Base-by-base conservation (phyloP, 2,113 vertebrate species). In the Perccottus glenii region DNA sequence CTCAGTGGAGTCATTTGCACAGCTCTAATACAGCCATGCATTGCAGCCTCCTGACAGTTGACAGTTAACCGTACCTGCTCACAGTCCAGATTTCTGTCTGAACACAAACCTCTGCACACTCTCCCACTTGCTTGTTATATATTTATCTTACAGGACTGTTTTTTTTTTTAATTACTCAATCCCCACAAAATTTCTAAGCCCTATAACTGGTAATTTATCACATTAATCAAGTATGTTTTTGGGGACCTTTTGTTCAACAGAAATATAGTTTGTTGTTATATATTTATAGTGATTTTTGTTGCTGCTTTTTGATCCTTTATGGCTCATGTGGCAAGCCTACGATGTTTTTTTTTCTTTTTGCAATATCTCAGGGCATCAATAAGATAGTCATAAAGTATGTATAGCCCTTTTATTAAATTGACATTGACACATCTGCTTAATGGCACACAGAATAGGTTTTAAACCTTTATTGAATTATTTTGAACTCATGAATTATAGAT, bases 1-100 rank as follows among this genome's bases (percentile, higher is more conserved):
- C 63, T 60, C 53, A 72, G 52, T 6, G 46, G 62, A 65, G 71
- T 75, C 70, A 11, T 67, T 77, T 81, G 51, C 60, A 50, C 50
- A 48, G 71, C 60, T 78, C 19, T n/a, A 52, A 52, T 52, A 44
- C 59, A 67, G 68, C 69, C 19, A 0, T 43, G 12, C 70, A 14
- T 44, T 42, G 35, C n/a, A 33, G 8, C 5, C 51, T 16, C 15
- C 43, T 50, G 16, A 2, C 35, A 9, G 2, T 32, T 48, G 7
- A 42, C 15, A 38, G 44, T 67, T 60, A 51, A 0, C 50, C 8
- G 14, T 51, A 75, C 53, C 70, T 45, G 6, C 55, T 12, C 56
- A 58, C 67, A 9, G n/a, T 11, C 10, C 5, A 43, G 9, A 40
- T 72, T 51, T 64, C 15, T 76, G 70, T 73, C 8, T 6, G 67